Evolutionary conservation across 2,113 vertebrate species (phyloP), one percentile per base, ranked within the genome.

Genomic region (Craseonycteris thonglongyai): DNA sequence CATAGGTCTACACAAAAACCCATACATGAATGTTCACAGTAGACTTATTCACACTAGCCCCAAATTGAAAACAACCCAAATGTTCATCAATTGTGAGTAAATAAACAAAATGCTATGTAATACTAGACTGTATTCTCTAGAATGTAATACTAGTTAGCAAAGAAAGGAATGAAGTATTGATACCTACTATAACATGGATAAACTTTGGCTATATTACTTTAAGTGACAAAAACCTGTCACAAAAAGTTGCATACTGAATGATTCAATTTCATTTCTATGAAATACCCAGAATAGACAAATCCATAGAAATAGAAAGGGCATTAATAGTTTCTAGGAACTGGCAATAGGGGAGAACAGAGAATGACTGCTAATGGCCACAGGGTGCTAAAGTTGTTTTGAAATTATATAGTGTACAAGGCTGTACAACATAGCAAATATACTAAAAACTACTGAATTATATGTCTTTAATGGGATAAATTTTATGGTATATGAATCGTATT

Each of bases 181-280:
- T 21, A 79, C 3, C 42, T 18, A 33, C 12, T 87, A 75, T 22
- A 75, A 15, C 45, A 40, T 83, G 45, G 33, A 28, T 35, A 21
- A 21, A 61, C 8, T 45, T 49, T 91, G 28, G 33, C 68, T 35
- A 26, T 0, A 15, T 51, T 56, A 81, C 4, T 38, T 30, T 71
- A 80, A 94, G 9, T 86, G 83, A 96, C 69, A 90, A 61, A 88
- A 90, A 5, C 33, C 81, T 78, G 47, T 40, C 83, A 87, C 18
- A 61, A 88, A 87, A 88, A 35, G n/a, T 12, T n/a, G 56, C 40
- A 14, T 40, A 85, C 7, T 72, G 16, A 66, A 49, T 75, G 35
- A 59, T 30, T 79, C 56, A 45, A 7, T 85, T 93, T 7, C 38
- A 47, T 49, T 58, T 56, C 49, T 35, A 40, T 14, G 3, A 95